These are phyloP conservation scores for Tupaia tana DNA, from an alignment of 2,113 vertebrate species.

Conservation along the genomic window DNA sequence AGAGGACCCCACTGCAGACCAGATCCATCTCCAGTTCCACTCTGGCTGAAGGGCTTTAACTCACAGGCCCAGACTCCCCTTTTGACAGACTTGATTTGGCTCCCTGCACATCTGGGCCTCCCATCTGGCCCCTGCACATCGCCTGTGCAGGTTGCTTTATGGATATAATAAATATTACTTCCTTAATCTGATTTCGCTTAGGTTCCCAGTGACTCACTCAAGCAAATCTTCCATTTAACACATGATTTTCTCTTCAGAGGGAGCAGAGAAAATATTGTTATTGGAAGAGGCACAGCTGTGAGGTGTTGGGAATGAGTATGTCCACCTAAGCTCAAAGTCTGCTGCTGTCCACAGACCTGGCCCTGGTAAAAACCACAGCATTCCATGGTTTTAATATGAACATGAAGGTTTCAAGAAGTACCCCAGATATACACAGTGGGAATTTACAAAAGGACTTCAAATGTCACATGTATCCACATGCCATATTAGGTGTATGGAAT, in stretches of 20 bases:
- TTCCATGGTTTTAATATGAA: background rate
- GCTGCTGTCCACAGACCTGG: background rate
- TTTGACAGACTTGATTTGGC: conserved; percentile 66
- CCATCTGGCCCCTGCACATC: background rate
- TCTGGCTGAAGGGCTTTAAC: conserved; percentile 18
- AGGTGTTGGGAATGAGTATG: background rate
- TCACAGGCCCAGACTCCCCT: background rate
- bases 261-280: conserved; percentile 78
- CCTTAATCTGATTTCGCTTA: conserved; percentile 69
- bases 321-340: background rate
- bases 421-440: background rate
- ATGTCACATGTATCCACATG: rapidly evolving
- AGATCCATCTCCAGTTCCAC: background rate
- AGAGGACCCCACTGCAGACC: rapidly evolving
- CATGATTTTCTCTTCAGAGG: conserved; percentile 79
- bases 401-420: background rate
- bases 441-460: background rate
- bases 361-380: background rate
- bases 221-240: conserved; percentile 80
- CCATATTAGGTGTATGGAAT: background rate
- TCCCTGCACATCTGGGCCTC: conserved; percentile 62
- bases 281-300: conserved; percentile 56
- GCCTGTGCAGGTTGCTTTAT: conserved; percentile 35
- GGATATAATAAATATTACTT: conserved; percentile 74
- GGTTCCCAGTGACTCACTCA: conserved; percentile 67